A percentile compares a stretch with the other conserved stretches of the same genome.
Evolutionary conservation across 2,888 invertebrate species (phyloP).

Genomic region (Hyles lineata): DNA sequence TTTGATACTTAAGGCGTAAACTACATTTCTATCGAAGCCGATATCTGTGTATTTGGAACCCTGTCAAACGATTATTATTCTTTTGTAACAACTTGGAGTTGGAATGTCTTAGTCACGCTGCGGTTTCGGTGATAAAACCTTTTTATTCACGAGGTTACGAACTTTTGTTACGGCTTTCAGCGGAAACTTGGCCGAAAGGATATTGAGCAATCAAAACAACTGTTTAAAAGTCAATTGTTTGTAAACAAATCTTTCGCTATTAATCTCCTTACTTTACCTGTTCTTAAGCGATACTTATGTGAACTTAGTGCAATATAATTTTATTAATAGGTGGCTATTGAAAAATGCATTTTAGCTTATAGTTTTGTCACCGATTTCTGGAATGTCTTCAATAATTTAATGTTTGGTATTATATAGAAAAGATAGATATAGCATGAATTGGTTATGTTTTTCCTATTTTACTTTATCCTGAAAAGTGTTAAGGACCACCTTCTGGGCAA

Average conservation of each 20-base stretch:
- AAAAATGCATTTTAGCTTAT: too few relatives aligned
- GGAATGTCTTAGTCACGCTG: conserved; percentile 6
- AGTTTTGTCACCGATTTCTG: too few relatives aligned
- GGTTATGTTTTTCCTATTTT: too few relatives aligned
- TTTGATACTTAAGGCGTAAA: background rate
- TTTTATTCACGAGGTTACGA: background rate
- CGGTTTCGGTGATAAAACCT: conserved; percentile 7
- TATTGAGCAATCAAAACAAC: conserved; percentile 14
- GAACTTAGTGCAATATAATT: too few relatives aligned
- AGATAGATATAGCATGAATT: too few relatives aligned
- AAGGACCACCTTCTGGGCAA: too few relatives aligned
- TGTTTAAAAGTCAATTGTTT: background rate
- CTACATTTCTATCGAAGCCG: background rate
- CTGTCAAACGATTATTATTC: background rate
- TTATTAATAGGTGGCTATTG: too few relatives aligned
- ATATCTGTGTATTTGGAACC: background rate
- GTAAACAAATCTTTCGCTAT: background rate
- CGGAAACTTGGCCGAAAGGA: background rate
- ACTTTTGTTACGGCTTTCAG: conserved; percentile 12
- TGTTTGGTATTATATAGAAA: too few relatives aligned
- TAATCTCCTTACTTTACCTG: too few relatives aligned
- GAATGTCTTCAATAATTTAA: too few relatives aligned
- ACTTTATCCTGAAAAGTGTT: too few relatives aligned
- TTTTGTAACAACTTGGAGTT: background rate
- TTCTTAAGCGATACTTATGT: too few relatives aligned